Percentiles rank a stretch among this genome's conserved stretches.
Conservation (phyloP, 1,140 invertebrate genomes). For the Dufourea novaeangliae region DNA sequence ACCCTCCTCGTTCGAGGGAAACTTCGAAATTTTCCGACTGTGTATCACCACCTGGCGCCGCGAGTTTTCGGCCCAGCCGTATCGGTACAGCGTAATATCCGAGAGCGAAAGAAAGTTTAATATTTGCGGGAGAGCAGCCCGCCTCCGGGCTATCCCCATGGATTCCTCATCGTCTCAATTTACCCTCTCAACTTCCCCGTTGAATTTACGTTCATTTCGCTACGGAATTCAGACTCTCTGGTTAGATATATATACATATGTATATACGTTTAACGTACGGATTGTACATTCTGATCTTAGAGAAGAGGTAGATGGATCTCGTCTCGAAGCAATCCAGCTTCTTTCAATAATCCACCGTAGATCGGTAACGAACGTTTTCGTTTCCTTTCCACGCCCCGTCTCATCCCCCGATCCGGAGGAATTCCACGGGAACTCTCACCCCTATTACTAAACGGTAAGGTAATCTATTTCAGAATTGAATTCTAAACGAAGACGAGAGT, state of each 20-base stretch:
- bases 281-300: too few relatives aligned
- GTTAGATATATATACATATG: too few relatives aligned
- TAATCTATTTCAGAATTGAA: neutral
- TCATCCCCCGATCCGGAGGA: too few relatives aligned
- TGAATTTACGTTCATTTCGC: constrained; percentile 2
- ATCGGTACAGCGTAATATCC: constrained; percentile 25
- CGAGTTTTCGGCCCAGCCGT: neutral
- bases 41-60: constrained; percentile 28
- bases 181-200: neutral
- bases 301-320: too few relatives aligned
- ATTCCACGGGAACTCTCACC: neutral
- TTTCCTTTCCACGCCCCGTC: too few relatives aligned
- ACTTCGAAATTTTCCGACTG: constrained; percentile 11
- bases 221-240: too few relatives aligned
- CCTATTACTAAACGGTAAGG: too few relatives aligned
- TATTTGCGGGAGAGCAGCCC: neutral
- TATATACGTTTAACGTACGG: too few relatives aligned
- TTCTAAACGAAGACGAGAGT: neutral
- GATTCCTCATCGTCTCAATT: neutral
- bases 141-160: neutral
- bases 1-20: neutral
- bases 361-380: too few relatives aligned
- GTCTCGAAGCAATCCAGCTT: too few relatives aligned
- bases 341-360: too few relatives aligned
- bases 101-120: constrained; percentile 38